Conservation (phyloP, 2,113 vertebrate genomes). For the Geococcyx californianus region DNA sequence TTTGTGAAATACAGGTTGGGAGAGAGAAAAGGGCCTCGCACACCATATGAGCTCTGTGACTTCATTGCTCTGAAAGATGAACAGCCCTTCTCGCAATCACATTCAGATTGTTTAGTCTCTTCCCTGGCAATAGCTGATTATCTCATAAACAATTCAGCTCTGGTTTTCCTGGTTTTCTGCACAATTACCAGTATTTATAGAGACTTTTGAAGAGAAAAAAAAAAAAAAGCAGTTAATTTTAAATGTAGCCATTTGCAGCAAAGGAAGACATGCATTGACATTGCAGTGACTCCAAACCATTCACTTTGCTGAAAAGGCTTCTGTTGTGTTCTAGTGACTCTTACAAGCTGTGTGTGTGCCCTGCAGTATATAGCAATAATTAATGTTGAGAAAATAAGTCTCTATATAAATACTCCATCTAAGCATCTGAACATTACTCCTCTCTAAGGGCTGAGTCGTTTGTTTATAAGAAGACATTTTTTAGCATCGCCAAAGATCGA, state of each 20-base stretch:
- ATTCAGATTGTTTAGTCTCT: neutral
- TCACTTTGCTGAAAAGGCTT: neutral
- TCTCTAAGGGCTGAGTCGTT: neutral
- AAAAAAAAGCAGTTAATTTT: neutral
- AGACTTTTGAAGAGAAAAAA: neutral
- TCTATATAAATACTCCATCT: neutral
- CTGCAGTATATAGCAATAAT: neutral
- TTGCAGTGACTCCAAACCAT: neutral
- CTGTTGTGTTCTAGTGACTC: neutral
- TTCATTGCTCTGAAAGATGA: neutral
- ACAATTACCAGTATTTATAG: neutral
- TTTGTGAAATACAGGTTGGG: neutral
- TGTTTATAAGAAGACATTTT: neutral
- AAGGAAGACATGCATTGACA: neutral
- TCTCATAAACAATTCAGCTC: neutral
- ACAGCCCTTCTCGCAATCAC: accelerated
- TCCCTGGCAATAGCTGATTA: neutral
- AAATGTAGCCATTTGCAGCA: neutral
- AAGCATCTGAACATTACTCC: neutral
- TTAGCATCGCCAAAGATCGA: neutral
- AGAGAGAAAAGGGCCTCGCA: neutral
- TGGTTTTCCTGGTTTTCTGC: neutral
- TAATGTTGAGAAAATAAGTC: neutral
- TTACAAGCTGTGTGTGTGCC: neutral
- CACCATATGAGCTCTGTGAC: neutral